These are phyloP conservation scores for Apeira syringaria DNA, from an alignment of 2,888 invertebrate species.

Conservation along the genomic window DNA sequence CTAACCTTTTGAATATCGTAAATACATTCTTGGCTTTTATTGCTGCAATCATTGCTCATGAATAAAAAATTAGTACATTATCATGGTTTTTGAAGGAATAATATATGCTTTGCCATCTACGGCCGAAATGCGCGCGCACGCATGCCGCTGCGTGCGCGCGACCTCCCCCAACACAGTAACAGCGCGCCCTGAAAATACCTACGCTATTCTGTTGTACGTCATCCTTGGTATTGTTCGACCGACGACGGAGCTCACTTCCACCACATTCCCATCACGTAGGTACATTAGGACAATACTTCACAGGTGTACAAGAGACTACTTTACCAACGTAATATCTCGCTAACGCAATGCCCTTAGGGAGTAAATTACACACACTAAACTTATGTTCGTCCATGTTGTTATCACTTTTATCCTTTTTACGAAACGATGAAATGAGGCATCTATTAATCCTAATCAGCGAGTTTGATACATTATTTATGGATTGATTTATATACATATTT, in stretches of 20 bases:
- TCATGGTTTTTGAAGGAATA: neutral
- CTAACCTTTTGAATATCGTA: neutral
- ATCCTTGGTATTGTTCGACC: conserved; percentile 1
- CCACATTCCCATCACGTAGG: too few species aligned
- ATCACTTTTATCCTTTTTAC: too few species aligned
- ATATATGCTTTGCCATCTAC: conserved; percentile 4
- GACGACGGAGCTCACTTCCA: neutral
- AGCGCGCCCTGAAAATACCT: conserved; percentile 6
- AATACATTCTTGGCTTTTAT: neutral
- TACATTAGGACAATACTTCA: too few species aligned
- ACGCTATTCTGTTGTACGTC: neutral
- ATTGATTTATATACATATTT: too few species aligned
- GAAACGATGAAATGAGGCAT: neutral
- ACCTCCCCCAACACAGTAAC: neutral
- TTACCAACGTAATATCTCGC: too few species aligned
- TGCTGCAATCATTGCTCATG: neutral
- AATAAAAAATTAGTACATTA: neutral
- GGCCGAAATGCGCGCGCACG: neutral
- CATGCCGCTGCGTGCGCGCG: neutral
- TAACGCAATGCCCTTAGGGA: too few species aligned
- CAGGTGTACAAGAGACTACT: too few species aligned
- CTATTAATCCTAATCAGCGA: neutral
- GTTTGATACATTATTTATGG: too few species aligned
- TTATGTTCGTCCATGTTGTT: too few species aligned
- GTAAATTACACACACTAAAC: too few species aligned